Evolutionary conservation across 2,113 vertebrate genomes (phyloP), one percentile per base, ranked within the genome.

Genomic region (Cricetomys ansorgei): DNA sequence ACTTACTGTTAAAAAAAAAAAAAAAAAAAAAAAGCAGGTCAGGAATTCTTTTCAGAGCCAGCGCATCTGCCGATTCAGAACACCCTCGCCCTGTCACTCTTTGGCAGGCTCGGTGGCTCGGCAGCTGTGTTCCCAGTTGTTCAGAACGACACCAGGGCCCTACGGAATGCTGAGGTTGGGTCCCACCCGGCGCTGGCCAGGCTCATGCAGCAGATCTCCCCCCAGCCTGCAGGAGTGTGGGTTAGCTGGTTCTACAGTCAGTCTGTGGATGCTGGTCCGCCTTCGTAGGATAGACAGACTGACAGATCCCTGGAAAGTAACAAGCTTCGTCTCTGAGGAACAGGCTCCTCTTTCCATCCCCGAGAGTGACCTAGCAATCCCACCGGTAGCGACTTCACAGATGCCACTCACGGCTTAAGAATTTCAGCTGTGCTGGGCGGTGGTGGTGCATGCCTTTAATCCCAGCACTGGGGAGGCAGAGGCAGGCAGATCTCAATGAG

Each of bases 41-140:
- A 95, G 94, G 95, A 96, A 95, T 85, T 97, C 96, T 88, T 67
- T 69, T 34, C 70, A 50, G 37, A 94, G 97, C 98, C 97, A 98
- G 91, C 72, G 97, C 98, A 98, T 98, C 98, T 98, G 98, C 94
- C 77, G 89, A 98, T 95, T 98, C 97, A 94, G 98, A 97, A 97
- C 96, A 97, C 94, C 96, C 92, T 98, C 95, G 87, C 96, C 97
- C 96, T 50, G 70, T 19, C 31, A 2, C 69, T 50, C 40, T 37
- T 67, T 84, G 96, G 98, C 95, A 96, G 96, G 29, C 84, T 97
- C 40, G 55, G 92, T 25, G 75, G 62, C 0, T 50, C 77, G 0
- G 95, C 98, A 98, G 98, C 98, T 97, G 98, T 94, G 87, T 95
- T 96, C 98, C 97, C 98, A 96, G 95, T 73, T 50, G 0, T 91